These are phyloP conservation scores for Eupithecia vulgata DNA, from an alignment of 2,888 invertebrate genomes.

Conservation along the genomic window DNA sequence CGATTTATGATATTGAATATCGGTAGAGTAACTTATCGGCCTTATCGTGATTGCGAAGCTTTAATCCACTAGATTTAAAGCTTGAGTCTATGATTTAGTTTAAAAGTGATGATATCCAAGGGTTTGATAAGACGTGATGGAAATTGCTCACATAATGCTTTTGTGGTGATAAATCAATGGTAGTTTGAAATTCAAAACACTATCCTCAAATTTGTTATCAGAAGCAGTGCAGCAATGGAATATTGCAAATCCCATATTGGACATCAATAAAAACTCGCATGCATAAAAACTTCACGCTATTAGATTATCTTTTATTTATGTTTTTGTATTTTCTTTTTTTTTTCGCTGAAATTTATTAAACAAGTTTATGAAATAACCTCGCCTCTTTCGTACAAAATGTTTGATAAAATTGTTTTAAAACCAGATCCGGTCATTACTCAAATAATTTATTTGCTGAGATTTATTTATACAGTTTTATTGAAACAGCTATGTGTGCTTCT, in stretches of 20 bases:
- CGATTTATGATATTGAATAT: conserved; percentile 30
- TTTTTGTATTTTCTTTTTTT: conserved; percentile 18
- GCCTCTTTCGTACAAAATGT: too few relatives aligned
- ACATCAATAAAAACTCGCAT: conserved; percentile 24
- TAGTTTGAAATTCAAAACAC: neutral
- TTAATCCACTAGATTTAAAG: neutral
- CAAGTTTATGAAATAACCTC: neutral
- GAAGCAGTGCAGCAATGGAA: conserved; percentile 6
- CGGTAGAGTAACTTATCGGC: neutral
- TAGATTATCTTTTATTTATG: conserved; percentile 35
- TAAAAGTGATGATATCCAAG: neutral
- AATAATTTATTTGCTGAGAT: neutral
- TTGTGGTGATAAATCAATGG: conserved; percentile 3
- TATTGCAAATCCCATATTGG: conserved; percentile 15
- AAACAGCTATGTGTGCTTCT: neutral
- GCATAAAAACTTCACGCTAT: conserved; percentile 31
- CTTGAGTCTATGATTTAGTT: neutral
- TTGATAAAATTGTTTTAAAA: too few relatives aligned
- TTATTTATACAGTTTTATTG: neutral
- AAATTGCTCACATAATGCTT: neutral
- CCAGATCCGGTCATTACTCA: too few relatives aligned
- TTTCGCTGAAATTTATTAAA: conserved; percentile 9
- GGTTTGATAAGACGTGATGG: neutral
- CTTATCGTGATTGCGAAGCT: conserved; percentile 11
- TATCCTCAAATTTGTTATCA: conserved; percentile 14